Evolutionary conservation across 92 coral and sea anemone species (phyloP), one percentile per base, ranked within the genome.

Genomic region (Phenganax marumi): DNA sequence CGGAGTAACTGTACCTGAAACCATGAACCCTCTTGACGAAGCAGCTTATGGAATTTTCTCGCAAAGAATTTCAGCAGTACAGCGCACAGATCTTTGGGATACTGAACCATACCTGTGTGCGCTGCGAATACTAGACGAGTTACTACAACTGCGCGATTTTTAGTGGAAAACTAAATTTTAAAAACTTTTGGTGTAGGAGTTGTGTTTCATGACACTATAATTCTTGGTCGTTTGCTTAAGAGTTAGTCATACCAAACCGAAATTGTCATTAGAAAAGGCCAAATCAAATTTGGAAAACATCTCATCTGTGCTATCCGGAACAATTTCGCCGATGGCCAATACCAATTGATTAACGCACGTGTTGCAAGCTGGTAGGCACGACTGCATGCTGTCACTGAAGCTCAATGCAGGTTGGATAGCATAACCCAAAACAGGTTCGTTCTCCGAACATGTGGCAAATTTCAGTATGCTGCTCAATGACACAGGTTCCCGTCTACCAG

Each of bases 301-400:
- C 17, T 63, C 74, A 3, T 75, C 77, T 22, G 51, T 9, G 60
- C 68, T 52, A 9, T 57, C 52, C 0, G 75, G 64, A n/a, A 84
- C 74, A 19, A 85, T 75, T 24, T 68, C 73, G 9, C 85, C 85
- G 52, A 58, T 51, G 46, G 88, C 80, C 26, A 85, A 63, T 12
- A 70, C 56, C 53, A 70, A 51, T 61, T 61, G 78, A 77, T 84
- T 88, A 21, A 79, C 53, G 26, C 90, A 87, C 0, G 87, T 77
- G 86, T 87, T 87, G 65, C 87, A 74, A 11, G 79, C 80, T 8
- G 90, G 90, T 50, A 88, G 71, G 56, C 85, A 72, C 43, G 90
- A 84, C 51, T 12, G 65, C 55, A 68, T 47, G 55, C 49, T 39
- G 39, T 51, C 24, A 53, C 79, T 77, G 63, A 85, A 85, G 12